Evolutionary conservation across 2,888 invertebrate genomes (phyloP), one percentile per base, ranked within the genome.

Genomic region (Meloe dianella): DNA sequence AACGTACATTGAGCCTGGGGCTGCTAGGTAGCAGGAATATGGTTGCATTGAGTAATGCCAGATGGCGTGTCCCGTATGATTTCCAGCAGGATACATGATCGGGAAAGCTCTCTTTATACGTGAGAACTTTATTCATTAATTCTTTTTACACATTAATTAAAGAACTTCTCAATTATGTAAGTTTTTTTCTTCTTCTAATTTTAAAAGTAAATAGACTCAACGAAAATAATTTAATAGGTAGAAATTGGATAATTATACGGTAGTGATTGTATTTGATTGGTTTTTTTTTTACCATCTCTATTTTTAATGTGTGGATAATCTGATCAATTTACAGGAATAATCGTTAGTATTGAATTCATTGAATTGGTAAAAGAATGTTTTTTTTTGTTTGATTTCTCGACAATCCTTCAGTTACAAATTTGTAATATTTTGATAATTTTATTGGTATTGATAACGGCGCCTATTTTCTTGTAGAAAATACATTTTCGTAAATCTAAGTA

Each of bases 21-120:
- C 66, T 64, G 47, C n/a, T n/a, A 61, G 22, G 61, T 60, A 30
- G 41, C 61, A 41, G 61, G 29, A 51, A 24, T 24, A 32, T 0
- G 32, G 32, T 14, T 38, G 20, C 20, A 24, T 20, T 20, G 10
- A 2, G 20, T 59, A 17, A 35, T 38, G 35, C 12, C 24, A 59
- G 59, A 59, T 59, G 59, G 59, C 32, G 59, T 38, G 20, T 10
- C 5, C 30, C 32, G n/a, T 7, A 32, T 20, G 8, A 30, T 59
- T n/a, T 59, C n/a, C 59, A 30, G 20, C 22, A 30, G 27, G 20
- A 59, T 32, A 30, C 12, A 14, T 35, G 35, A 10, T 32, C 2
- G n/a, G 38, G 38, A 20, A 8, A 22, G 10, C 9, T 47, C 9
- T 47, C 9, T 17, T 20, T 27, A 27, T 27, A 3, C 9, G 41